phyloP scores from a whole-genome alignment of 2,797 vertebrate species.

The Ciconia nigra region DNA sequence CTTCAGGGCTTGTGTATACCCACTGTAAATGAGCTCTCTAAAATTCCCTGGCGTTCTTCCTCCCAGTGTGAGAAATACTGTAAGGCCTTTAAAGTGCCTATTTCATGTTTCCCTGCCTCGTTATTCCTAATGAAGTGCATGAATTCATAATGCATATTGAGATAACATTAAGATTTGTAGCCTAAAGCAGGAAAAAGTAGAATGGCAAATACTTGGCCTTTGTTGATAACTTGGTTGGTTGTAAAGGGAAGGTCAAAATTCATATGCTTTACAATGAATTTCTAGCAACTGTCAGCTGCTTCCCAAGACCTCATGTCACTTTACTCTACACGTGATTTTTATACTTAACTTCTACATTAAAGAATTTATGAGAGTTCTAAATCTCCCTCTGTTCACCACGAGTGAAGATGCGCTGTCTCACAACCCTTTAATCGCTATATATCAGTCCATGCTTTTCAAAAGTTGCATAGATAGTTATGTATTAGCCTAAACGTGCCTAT shows the following conservation, averaged over 20 bases:
- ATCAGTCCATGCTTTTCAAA: neutral
- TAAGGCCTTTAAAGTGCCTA: neutral
- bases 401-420: neutral
- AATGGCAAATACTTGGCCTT: neutral
- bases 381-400: neutral
- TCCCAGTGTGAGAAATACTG: neutral
- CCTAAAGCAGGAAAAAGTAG: neutral
- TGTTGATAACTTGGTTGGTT: neutral
- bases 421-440: neutral
- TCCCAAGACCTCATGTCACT: neutral
- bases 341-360: neutral
- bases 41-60: neutral
- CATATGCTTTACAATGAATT: neutral
- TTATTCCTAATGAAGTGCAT: neutral
- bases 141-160: neutral
- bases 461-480: neutral
- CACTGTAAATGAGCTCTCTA: neutral
- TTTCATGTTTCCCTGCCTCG: neutral
- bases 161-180: neutral
- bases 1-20: neutral
- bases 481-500: neutral
- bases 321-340: neutral
- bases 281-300: neutral
- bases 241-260: constrained; percentile 19
- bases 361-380: neutral